phyloP scores from a whole-genome alignment of 2,113 vertebrate species.

The Riparia riparia region DNA sequence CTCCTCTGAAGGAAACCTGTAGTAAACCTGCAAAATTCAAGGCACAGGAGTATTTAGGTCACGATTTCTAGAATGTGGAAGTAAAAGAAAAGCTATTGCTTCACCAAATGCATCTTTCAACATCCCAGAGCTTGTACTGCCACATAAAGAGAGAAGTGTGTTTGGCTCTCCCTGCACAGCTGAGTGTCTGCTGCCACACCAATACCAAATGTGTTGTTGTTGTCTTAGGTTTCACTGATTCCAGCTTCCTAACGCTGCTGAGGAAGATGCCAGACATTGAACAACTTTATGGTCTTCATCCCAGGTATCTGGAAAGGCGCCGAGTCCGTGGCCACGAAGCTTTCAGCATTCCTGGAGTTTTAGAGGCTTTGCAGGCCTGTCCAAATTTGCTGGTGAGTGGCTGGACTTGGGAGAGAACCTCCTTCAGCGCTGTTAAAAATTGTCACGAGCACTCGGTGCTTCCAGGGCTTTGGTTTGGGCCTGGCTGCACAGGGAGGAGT shows the following conservation, averaged over 20 bases:
- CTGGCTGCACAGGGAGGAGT: not conserved
- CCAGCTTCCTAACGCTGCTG: constrained; percentile 92
- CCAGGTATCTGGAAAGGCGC: constrained; percentile 93
- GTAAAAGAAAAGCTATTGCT: not conserved
- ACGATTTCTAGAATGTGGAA: not conserved
- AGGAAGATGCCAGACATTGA: constrained; percentile 99
- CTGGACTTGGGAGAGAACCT: not conserved
- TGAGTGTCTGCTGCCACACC: not conserved
- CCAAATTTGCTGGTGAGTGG: constrained; percentile 92
- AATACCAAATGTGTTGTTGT: constrained; percentile 59
- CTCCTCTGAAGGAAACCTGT: not conserved
- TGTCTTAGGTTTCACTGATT: constrained; percentile 93
- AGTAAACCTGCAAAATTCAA: not conserved
- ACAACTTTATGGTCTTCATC: constrained; percentile 97
- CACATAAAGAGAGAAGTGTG: not conserved
- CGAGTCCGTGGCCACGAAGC: constrained; percentile 94
- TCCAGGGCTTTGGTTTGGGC: not conserved
- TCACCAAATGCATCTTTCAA: not conserved
- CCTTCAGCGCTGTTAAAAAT: not conserved
- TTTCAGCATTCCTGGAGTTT: constrained; percentile 96
- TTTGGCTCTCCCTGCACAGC: constrained; percentile 19
- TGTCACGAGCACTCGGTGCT: not conserved
- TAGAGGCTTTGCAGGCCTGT: constrained; percentile 95
- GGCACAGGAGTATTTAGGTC: not conserved
- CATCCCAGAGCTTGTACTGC: not conserved